Percentiles rank a stretch among this genome's conserved stretches.
Conservation (phyloP, 2,888 invertebrate species). For the Aspidiotus destructor region DNA sequence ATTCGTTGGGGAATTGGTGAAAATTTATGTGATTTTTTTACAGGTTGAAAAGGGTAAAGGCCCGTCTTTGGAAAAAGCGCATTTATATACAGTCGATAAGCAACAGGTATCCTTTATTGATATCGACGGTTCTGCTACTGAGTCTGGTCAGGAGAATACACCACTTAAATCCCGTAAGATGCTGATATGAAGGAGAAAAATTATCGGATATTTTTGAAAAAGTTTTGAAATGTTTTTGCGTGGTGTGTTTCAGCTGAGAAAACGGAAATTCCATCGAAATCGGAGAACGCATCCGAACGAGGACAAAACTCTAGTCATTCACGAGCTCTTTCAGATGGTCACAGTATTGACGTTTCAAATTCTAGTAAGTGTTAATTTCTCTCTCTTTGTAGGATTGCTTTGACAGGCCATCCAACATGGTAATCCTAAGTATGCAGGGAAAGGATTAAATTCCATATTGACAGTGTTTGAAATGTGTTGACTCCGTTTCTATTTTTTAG, state of each 20-base stretch:
- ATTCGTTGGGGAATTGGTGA: slow-evolving; percentile 7
- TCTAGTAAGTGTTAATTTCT: slow-evolving; percentile 1
- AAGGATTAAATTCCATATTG: not conserved
- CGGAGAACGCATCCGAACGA: slow-evolving; percentile 35
- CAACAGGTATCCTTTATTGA: slow-evolving; percentile 62
- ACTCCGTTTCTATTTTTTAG: slow-evolving; percentile 20
- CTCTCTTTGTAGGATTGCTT: no score
- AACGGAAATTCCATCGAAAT: slow-evolving; percentile 38
- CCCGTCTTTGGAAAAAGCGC: slow-evolving; percentile 55
- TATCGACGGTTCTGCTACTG: slow-evolving; percentile 42
- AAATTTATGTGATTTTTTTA: not conserved
- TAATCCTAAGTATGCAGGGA: no score
- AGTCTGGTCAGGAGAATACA: slow-evolving; percentile 14
- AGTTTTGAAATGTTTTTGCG: slow-evolving; percentile 12
- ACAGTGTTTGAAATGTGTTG: not conserved
- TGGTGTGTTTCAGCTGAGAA: slow-evolving; percentile 27
- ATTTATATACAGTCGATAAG: slow-evolving; percentile 62
- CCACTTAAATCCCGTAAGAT: not conserved
- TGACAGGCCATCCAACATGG: no score
- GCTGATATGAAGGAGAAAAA: slow-evolving; percentile 32
- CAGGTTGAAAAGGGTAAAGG: slow-evolving; percentile 35
- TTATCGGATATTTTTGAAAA: no score
- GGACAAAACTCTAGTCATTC: slow-evolving; percentile 36
- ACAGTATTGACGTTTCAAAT: slow-evolving; percentile 37
- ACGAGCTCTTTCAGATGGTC: slow-evolving; percentile 38